Conservation (phyloP, 2,113 vertebrate species). For the Epinephelus fuscoguttatus region DNA sequence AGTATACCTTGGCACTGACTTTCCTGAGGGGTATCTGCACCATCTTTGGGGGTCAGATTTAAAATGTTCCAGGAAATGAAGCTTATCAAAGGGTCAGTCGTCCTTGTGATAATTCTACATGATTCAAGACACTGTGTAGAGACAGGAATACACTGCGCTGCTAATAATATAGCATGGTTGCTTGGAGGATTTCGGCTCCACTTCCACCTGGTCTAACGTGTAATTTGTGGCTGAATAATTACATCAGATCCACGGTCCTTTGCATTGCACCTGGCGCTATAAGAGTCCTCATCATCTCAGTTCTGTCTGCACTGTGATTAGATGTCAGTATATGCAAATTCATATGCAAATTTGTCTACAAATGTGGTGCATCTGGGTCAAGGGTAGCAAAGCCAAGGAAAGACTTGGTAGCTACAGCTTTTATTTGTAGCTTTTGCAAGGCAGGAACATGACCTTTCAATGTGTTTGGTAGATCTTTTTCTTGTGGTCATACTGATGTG, state of each 20-base stretch:
- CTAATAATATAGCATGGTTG: background rate
- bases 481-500: too few species aligned
- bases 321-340: too few species aligned
- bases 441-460: too few species aligned
- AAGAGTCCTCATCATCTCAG: background rate
- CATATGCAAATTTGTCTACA: too few species aligned
- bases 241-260: background rate
- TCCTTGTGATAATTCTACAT: background rate
- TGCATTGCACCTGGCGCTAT: background rate
- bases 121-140: background rate
- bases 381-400: too few species aligned
- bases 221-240: background rate
- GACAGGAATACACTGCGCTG: background rate
- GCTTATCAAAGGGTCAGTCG: background rate
- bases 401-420: too few species aligned
- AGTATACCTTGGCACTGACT: background rate
- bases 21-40: background rate
- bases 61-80: background rate
- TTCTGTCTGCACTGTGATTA: background rate
- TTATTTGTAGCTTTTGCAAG: too few species aligned
- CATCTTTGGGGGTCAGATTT: background rate
- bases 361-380: too few species aligned
- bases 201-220: background rate
- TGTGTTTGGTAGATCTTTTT: too few species aligned
- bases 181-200: background rate